Evolutionary conservation across 2,888 invertebrate species (phyloP), one percentile per base, ranked within the genome.

Genomic region (Drosophila niveifrons): DNA sequence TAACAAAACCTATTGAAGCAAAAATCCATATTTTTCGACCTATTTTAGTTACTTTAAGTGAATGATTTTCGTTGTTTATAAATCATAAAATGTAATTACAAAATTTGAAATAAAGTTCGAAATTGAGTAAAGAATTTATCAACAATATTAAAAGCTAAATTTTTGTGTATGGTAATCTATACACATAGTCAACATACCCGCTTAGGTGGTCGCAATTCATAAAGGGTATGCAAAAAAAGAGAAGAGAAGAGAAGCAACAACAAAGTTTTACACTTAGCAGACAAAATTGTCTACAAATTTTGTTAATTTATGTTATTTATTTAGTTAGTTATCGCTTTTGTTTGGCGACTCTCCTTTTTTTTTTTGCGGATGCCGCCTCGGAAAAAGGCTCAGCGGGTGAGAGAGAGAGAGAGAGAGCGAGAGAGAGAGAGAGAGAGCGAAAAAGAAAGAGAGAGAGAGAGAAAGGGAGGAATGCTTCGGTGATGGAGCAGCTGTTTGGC

Each of bases 251-350:
- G 23, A 23, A 59, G 41, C 63, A 82, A 68, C 68, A 72, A 82
- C 74, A 87, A 82, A 82, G 72, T 82, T 82, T 85, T 75, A 88
- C 82, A 82, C 88, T 82, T 82, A 88, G 71, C 82, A 66, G 86
- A 85, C 82, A 82, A 85, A 88, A 82, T 82, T 82, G 82, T 88
- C 88, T 85, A 82, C 86, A 82, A 82, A 82, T 82, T 88, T 85
- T 72, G 82, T 82, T 82, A 82, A 82, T 82, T 82, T 88, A 82
- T 82, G 88, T 82, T 88, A 82, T 82, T 82, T 82, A 88, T 88
- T 85, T 82, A 82, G 82, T 88, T 88, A 88, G 88, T 82, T 88
- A 82, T 82, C 70, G 88, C 77, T 88, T 85, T 72, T 77, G 74
- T 74, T 74, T 44, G 47, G 53, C 55, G 67, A 53, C 67, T 66